Percentiles rank a stretch among this genome's conserved stretches.
Evolutionary conservation across 2,888 invertebrate species (phyloP).

Genomic region (Galeruca laticollis): DNA sequence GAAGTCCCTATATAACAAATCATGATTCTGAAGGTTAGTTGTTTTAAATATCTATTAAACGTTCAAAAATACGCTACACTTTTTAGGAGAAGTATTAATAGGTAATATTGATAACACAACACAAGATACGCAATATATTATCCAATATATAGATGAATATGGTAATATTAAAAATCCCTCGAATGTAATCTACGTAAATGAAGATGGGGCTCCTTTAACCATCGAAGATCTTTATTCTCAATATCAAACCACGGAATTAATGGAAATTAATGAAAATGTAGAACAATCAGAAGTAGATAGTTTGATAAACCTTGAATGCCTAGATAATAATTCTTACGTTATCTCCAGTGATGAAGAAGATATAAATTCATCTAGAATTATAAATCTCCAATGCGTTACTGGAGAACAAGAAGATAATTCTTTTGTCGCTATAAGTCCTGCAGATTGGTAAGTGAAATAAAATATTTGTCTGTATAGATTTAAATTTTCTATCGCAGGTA

Average conservation of each 20-base stretch:
- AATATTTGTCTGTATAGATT: neutral
- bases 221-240: constrained; percentile 44
- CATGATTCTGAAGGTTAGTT: constrained; percentile 48
- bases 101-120: constrained; percentile 38
- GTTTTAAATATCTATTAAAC: neutral
- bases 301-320: constrained; percentile 39
- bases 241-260: constrained; percentile 39
- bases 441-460: constrained; percentile 23
- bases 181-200: constrained; percentile 48
- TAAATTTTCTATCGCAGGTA: constrained; percentile 31
- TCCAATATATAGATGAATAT: constrained; percentile 49
- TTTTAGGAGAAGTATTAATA: constrained; percentile 45
- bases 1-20: constrained; percentile 52
- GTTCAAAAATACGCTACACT: too few relatives aligned
- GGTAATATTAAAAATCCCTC: constrained; percentile 39
- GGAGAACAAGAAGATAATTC: constrained; percentile 31
- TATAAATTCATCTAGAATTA: constrained; percentile 14
- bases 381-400: constrained; percentile 39
- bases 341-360: neutral
- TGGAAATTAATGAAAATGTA: constrained; percentile 6
- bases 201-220: constrained; percentile 35
- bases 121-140: constrained; percentile 38
- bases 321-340: constrained; percentile 28
- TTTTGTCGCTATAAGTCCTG: constrained; percentile 12
- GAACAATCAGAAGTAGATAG: neutral